Base-by-base conservation (phyloP, 2,113 vertebrate genomes). In the Petrocephalus microphthalmus region DNA sequence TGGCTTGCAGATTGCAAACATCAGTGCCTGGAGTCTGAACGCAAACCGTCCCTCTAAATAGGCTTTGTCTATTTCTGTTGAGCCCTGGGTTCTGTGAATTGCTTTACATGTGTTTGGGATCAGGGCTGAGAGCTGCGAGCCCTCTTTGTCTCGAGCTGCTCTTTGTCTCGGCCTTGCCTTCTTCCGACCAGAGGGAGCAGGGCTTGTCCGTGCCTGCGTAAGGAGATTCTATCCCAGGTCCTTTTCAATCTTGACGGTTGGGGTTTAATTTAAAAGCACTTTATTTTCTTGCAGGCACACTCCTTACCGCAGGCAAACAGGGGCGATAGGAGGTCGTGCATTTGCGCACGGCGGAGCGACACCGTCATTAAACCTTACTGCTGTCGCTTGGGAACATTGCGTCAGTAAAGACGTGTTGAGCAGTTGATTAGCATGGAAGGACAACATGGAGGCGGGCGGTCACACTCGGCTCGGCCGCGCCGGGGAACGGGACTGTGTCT, bases 1-100 rank as follows among this genome's bases (percentile, higher is more conserved):
- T 22, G 95, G 95, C 93, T 93, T 92, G 90, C 92, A 95, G 95
- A 96, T 96, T 96, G 95, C 95, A 96, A 96, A 95, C 95, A 96
- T 95, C 95, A 95, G 94, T 93, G 90, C 93, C 94, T 93, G 92
- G 93, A 95, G 94, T 92, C 94, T 92, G 93, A 92, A 93, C 93
- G 92, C 94, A 95, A 96, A 96, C 95, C 95, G 93, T 92, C 29
- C 92, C 95, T 94, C 92, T 93, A 96, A 96, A 96, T 96, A 95
- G 95, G 91, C 90, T 90, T 83, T 90, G 93, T 94, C 94, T 96
- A 95, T 96, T 96, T 96, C 94, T 95, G 94, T 94, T 93, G 92
- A 91, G 91, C 93, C 94, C 53, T 91, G 92, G 93, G 47, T 88
- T 89, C 22, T 88, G 15, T 71, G 92, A 94, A 95, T 95, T 37